phyloP scores from a whole-genome alignment of 2,113 vertebrate species.

The Arenaria interpres region DNA sequence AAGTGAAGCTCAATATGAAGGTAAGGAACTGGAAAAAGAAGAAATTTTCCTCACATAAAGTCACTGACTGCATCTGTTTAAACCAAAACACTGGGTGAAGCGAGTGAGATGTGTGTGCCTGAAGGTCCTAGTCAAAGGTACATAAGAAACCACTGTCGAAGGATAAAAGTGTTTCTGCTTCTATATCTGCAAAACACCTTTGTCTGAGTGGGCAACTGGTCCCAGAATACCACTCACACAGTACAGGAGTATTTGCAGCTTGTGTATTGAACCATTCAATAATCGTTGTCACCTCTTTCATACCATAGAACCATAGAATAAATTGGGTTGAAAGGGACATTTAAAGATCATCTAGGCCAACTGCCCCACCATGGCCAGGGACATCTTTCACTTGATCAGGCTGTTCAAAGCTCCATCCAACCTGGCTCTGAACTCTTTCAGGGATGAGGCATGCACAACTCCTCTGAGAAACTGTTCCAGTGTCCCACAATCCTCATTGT shows the following conservation, averaged over 20 bases:
- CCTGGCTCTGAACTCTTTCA: not conserved
- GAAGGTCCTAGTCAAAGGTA: not conserved
- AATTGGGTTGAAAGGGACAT: not conserved
- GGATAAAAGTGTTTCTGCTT: not conserved
- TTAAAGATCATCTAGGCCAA: not conserved
- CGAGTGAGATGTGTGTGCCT: rapidly evolving
- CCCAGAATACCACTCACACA: not conserved
- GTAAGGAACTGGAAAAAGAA: not conserved
- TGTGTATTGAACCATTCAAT: not conserved
- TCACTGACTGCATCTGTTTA: not conserved
- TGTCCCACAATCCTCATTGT: not conserved
- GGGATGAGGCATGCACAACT: not conserved
- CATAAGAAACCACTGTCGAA: not conserved
- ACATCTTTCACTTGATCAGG: not conserved
- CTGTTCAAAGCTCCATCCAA: not conserved
- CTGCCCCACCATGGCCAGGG: rapidly evolving
- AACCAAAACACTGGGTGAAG: not conserved
- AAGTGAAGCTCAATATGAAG: not conserved
- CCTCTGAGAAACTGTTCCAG: not conserved
- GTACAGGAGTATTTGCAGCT: not conserved
- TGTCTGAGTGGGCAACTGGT: not conserved
- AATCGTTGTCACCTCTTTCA: not conserved
- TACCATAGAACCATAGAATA: not conserved
- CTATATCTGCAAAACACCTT: not conserved
- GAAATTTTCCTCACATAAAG: not conserved